Evolutionary conservation across 2,888 invertebrate species (phyloP).

Genomic region (Gisinianus flammeolus): DNA sequence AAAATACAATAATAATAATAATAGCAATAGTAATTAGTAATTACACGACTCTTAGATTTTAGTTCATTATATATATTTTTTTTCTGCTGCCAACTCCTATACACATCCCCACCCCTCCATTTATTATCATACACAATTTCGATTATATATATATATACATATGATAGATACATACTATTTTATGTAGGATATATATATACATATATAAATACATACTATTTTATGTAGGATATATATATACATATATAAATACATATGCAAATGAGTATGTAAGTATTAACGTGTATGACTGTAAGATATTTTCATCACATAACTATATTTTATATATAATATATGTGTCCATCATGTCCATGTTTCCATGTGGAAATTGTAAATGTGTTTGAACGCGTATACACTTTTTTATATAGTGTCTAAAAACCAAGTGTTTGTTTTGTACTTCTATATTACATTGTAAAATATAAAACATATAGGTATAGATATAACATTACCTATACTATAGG

Average conservation of each 20-base stretch:
- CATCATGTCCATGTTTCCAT: not conserved
- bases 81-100: not conserved
- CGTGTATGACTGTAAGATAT: not conserved
- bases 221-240: constrained; percentile 1
- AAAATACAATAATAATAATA: not conserved
- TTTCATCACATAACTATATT: too few species aligned
- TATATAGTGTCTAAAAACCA: not conserved
- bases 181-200: not conserved
- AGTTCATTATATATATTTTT: not conserved
- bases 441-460: too few species aligned
- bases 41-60: constrained; percentile 7
- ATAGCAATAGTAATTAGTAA: not conserved
- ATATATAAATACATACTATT: not conserved
- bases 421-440: constrained; percentile 4
- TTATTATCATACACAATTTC: not conserved
- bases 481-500: not conserved
- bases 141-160: not conserved
- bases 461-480: not conserved
- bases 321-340: too few species aligned
- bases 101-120: not conserved
- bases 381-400: not conserved
- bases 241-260: constrained; percentile 23
- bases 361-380: constrained; percentile 2
- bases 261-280: constrained; percentile 35
- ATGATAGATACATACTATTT: not conserved